Conservation (phyloP, 2,888 invertebrate species). For the Agelastica alni region DNA sequence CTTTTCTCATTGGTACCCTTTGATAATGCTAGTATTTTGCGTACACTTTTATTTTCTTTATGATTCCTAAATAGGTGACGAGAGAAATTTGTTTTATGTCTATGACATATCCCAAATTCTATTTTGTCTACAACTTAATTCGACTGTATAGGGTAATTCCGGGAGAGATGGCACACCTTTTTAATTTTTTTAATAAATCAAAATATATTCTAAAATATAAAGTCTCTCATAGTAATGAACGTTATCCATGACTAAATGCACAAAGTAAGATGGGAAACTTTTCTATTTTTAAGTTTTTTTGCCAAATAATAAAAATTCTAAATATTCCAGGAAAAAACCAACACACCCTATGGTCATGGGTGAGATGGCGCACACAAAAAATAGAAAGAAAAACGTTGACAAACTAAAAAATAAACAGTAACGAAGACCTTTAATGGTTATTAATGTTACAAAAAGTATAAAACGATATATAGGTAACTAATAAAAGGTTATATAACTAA, state of each 20-base stretch:
- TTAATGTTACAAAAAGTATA: not conserved
- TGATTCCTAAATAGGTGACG: conserved; percentile 33
- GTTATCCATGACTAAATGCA: no score
- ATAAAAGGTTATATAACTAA: not conserved
- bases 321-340: not conserved
- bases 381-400: no score
- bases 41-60: conserved; percentile 28
- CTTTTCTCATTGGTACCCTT: conserved; percentile 31
- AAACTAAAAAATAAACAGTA: not conserved
- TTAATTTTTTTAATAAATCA: not conserved
- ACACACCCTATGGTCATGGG: not conserved
- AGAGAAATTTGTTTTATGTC: conserved; percentile 34
- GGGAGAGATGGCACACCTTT: not conserved
- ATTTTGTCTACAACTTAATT: not conserved
- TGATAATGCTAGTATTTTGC: conserved; percentile 26
- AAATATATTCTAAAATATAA: not conserved
- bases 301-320: not conserved
- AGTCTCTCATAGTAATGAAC: no score
- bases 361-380: no score
- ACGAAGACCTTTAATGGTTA: not conserved
- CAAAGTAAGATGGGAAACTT: not conserved
- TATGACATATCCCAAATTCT: not conserved
- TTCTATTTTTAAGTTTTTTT: not conserved
- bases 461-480: not conserved
- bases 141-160: not conserved